Conservation (phyloP, 1,140 invertebrate species). For the Euwallacea similis region DNA sequence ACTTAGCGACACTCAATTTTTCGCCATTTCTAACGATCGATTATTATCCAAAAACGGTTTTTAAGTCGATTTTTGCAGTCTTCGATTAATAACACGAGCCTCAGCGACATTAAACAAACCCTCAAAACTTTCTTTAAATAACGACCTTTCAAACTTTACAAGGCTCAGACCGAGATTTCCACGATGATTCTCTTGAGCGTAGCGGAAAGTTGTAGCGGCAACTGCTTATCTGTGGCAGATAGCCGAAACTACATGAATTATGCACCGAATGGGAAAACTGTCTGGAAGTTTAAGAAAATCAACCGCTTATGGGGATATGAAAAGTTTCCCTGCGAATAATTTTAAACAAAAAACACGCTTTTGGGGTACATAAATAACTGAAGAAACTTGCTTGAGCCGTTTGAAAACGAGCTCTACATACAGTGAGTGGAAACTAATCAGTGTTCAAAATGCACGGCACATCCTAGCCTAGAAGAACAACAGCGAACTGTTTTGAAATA, state of each 20-base stretch:
- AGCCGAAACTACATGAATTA: slow-evolving; percentile 36
- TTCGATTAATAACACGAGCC: too few relatives aligned
- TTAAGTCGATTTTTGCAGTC: too few relatives aligned
- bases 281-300: slow-evolving; percentile 32
- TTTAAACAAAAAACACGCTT: slow-evolving; percentile 31
- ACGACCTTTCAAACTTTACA: slow-evolving; percentile 10
- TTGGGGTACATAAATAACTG: slow-evolving; percentile 36
- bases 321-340: slow-evolving; percentile 36
- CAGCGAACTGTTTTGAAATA: slow-evolving; percentile 39
- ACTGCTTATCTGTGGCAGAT: slow-evolving; percentile 34
- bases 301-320: slow-evolving; percentile 37
- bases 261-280: slow-evolving; percentile 35
- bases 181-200: slow-evolving; percentile 27
- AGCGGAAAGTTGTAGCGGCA: slow-evolving; percentile 26
- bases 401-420: too few relatives aligned
- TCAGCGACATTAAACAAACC: too few relatives aligned
- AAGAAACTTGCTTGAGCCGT: slow-evolving; percentile 1
- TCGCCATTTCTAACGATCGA: too few relatives aligned
- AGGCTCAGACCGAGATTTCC: background rate
- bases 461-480: slow-evolving; percentile 28
- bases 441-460: slow-evolving; percentile 26
- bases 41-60: too few relatives aligned
- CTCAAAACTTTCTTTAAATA: slow-evolving; percentile 16
- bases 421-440: slow-evolving; percentile 23
- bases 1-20: too few relatives aligned